phyloP scores from a whole-genome alignment of 1,140 invertebrate species.

The Drosophila insularis region DNA sequence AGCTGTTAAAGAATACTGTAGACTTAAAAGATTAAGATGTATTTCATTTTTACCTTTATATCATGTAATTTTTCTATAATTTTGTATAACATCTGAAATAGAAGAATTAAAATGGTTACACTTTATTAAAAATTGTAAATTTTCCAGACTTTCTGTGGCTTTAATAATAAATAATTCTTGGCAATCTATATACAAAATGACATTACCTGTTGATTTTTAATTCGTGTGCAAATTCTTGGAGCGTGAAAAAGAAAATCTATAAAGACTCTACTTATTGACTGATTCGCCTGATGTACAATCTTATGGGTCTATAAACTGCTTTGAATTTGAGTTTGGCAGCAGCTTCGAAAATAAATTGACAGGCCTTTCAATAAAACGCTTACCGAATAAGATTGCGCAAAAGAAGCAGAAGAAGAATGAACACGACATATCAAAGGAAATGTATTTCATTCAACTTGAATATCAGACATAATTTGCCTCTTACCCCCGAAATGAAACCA shows the following conservation, averaged over 20 bases:
- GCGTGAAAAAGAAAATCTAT: not conserved
- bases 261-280: too few species aligned
- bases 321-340: not conserved
- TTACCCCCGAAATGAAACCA: constrained; percentile 36
- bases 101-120: too few species aligned
- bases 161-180: too few species aligned
- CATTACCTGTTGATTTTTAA: too few species aligned
- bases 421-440: constrained; percentile 8
- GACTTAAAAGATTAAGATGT: too few species aligned
- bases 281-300: not conserved
- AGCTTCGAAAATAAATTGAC: not conserved
- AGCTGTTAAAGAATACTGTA: too few species aligned
- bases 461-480: constrained; percentile 32
- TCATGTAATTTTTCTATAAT: too few species aligned
- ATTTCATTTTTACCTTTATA: too few species aligned
- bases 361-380: constrained; percentile 1
- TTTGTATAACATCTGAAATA: too few species aligned
- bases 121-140: too few species aligned
- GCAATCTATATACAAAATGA: not conserved
- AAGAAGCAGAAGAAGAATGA: not conserved
- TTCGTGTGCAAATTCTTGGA: not conserved
- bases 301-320: not conserved
- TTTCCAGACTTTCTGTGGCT: too few species aligned
- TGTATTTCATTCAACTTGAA: constrained; percentile 14
- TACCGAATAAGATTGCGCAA: not conserved